phyloP scores from a whole-genome alignment of 1,140 invertebrate species.

The Drosophila kikkawai region DNA sequence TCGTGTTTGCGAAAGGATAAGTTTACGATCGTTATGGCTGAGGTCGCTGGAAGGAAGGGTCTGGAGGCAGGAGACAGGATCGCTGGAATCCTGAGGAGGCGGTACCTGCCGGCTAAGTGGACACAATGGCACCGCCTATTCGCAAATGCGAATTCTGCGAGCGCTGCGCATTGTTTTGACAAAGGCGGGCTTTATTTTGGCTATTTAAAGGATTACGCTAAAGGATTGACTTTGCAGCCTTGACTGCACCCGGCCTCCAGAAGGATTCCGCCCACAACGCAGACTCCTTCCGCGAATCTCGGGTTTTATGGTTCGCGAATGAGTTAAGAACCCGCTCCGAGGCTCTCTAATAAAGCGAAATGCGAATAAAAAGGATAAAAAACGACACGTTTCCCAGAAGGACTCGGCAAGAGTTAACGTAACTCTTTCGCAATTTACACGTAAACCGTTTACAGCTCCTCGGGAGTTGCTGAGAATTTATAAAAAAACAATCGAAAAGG shows the following conservation, averaged over 20 bases:
- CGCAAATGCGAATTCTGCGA: conserved; percentile 70
- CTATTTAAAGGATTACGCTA: conserved; percentile 85
- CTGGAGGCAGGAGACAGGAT: conserved; percentile 1
- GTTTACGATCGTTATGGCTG: conserved; percentile 71
- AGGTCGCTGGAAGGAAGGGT: conserved; percentile 34
- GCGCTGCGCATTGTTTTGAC: conserved; percentile 73
- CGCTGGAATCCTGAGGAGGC: conserved; percentile 34
- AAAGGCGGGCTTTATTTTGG: conserved; percentile 84
- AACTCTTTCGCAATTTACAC: conserved; percentile 81
- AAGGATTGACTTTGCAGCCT: conserved; percentile 83
- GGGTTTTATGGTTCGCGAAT: conserved; percentile 63
- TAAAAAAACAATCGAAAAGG: conserved; percentile 24
- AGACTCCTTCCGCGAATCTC: conserved; percentile 62
- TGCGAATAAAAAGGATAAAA: conserved; percentile 59
- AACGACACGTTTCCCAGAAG: conserved; percentile 57
- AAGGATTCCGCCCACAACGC: conserved; percentile 64
- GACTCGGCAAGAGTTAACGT: conserved; percentile 74
- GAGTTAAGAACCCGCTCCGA: conserved; percentile 58
- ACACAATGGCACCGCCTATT: conserved; percentile 78
- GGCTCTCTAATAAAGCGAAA: conserved; percentile 58
- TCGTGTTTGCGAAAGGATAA: conserved; percentile 78
- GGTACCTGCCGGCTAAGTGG: conserved; percentile 72
- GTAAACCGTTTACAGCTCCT: conserved; percentile 60
- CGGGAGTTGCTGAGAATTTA: conserved; percentile 40
- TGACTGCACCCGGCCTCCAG: conserved; percentile 57